phyloP scores from a whole-genome alignment of 2,888 invertebrate species.

The Anagyrus pseudococci region DNA sequence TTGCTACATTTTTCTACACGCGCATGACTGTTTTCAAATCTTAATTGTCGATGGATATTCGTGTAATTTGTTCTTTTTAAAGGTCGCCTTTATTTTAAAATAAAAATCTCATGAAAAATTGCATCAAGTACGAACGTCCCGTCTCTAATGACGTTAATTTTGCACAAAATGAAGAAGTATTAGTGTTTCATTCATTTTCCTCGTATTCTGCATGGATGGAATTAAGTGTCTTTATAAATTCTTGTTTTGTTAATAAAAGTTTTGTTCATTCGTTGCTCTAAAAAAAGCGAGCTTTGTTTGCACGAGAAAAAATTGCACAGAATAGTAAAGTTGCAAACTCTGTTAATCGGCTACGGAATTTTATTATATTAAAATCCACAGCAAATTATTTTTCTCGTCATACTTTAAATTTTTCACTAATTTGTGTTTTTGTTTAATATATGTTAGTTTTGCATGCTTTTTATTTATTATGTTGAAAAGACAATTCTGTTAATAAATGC shows the following conservation, averaged over 20 bases:
- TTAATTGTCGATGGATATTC: neutral
- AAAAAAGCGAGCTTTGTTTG: constrained; percentile 25
- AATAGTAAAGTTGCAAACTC: constrained; percentile 18
- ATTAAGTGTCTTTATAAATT: neutral
- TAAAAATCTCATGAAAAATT: neutral
- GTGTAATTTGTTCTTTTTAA: constrained; percentile 4
- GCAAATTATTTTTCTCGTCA: too few relatives aligned
- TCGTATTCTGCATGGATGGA: constrained; percentile 17
- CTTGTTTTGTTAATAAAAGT: too few relatives aligned
- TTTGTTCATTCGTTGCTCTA: constrained; percentile 9
- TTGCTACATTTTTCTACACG: constrained; percentile 29
- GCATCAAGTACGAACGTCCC: neutral
- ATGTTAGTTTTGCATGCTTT: too few relatives aligned
- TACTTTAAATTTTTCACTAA: too few relatives aligned
- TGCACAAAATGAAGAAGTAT: too few relatives aligned
- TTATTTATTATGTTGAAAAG: too few relatives aligned
- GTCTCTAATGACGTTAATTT: too few relatives aligned
- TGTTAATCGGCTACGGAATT: too few relatives aligned
- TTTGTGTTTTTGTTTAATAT: too few relatives aligned
- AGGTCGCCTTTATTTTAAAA: neutral
- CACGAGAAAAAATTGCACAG: constrained; percentile 27
- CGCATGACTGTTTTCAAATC: constrained; percentile 39
- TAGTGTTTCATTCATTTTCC: neutral
- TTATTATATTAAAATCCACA: too few relatives aligned
- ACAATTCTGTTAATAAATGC: too few relatives aligned